Percentiles rank a stretch among this genome's conserved stretches.
Evolutionary conservation across 2,797 vertebrate species (phyloP).

Genomic region (Halcyon badia): DNA sequence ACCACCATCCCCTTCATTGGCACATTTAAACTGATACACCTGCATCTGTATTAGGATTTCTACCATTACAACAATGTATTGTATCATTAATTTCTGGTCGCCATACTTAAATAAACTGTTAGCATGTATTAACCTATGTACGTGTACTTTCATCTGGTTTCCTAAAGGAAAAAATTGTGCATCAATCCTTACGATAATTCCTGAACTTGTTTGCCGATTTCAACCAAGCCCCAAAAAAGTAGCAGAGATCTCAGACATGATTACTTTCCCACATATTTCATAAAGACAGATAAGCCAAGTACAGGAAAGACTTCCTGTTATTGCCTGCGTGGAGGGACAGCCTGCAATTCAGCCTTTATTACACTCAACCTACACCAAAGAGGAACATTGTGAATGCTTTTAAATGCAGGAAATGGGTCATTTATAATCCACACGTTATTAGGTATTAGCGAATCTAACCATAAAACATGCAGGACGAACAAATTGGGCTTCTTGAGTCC

Average conservation of each 20-base stretch:
- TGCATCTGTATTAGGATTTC: not conserved
- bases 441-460: not conserved
- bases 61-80: not conserved
- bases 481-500: not conserved
- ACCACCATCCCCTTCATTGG: accelerated
- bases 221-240: slow-evolving; percentile 12
- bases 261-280: slow-evolving; percentile 43
- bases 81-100: not conserved
- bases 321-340: not conserved
- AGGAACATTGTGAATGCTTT: not conserved
- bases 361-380: not conserved
- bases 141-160: not conserved
- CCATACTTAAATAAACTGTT: not conserved
- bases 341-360: slow-evolving; percentile 7
- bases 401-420: not conserved
- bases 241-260: slow-evolving; percentile 16
- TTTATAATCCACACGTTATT: not conserved
- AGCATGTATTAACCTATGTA: not conserved
- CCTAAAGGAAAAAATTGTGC: not conserved
- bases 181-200: not conserved
- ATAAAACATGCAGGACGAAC: not conserved
- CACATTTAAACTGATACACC: not conserved
- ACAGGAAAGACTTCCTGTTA: slow-evolving; percentile 54
- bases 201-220: slow-evolving; percentile 7
- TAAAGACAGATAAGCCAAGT: not conserved